Evolutionary conservation across 2,888 invertebrate genomes (phyloP), one percentile per base, ranked within the genome.

Genomic region (Adineta ricciae): DNA sequence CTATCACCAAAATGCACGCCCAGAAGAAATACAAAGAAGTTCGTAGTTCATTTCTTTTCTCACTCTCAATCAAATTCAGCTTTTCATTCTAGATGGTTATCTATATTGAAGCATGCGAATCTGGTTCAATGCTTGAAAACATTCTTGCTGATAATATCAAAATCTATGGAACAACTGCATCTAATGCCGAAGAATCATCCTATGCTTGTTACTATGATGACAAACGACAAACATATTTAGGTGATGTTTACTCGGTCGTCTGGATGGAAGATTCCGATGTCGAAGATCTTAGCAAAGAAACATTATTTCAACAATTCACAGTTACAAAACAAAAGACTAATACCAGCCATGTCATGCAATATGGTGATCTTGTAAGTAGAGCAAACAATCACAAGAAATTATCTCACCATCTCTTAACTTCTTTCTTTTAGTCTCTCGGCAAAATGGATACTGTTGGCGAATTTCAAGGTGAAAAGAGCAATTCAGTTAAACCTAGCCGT

Each of bases 101-200:
- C 86, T 93, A 93, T 88, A 88, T 93, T 85, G 93, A 93, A 89
- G 92, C 93, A 4, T 93, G 93, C 89, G 92, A 93, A 87, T 92
- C 92, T 54, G 93, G 93, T 32, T 93, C 93, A 11, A 93, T 93
- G 92, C 93, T 93, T 89, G 89, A 92, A 64, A 89, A 90, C 49
- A 88, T 92, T 21, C 89, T 93, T 49, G 90, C 92, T 0, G 89
- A 90, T 32, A 89, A 92, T 87, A 90, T 91, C 86, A 91, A 92
- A 87, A 92, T 93, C 83, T 93, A 92, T 89, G 93, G 92, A 5
- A 91, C 93, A 78, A 92, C 93, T 19, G 93, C 93, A 50, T 91
- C 93, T 32, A 92, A 92, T 88, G 88, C 91, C 1, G 88, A 91
- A n/a, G 93, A 93, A 88, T 92, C 92, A 16, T 93, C 93, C 0